A percentile compares a stretch with the other conserved stretches of the same genome.
These are phyloP conservation scores for Ophonus ardosiacus DNA, from an alignment of 2,888 invertebrate species.

Conservation along the genomic window DNA sequence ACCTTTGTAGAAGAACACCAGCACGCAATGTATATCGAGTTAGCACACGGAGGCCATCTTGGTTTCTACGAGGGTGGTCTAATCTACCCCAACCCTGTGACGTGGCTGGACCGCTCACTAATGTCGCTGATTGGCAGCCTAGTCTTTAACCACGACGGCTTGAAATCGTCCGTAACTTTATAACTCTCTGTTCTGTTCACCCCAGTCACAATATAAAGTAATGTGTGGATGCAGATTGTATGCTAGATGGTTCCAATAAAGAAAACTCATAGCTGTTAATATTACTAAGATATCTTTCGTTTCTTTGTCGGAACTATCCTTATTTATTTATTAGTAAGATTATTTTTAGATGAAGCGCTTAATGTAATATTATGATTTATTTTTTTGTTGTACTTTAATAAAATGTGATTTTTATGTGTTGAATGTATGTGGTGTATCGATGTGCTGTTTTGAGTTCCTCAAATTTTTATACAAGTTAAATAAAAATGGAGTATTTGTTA, in stretches of 20 bases:
- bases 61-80: slow-evolving; percentile 96
- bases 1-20: slow-evolving; percentile 79
- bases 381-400: slow-evolving; percentile 35
- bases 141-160: slow-evolving; percentile 76
- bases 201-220: not conserved
- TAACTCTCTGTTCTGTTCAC: slow-evolving; percentile 4
- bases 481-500: slow-evolving; percentile 35
- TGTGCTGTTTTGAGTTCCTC: slow-evolving; percentile 49
- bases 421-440: slow-evolving; percentile 8
- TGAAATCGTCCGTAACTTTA: slow-evolving; percentile 41
- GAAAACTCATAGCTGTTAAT: too few relatives aligned
- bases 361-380: slow-evolving; percentile 1
- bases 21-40: slow-evolving; percentile 86
- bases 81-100: slow-evolving; percentile 91
- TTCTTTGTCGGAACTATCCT: not conserved
- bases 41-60: slow-evolving; percentile 95
- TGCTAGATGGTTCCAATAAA: too few relatives aligned
- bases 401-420: slow-evolving; percentile 18
- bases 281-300: not conserved
- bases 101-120: slow-evolving; percentile 95
- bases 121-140: slow-evolving; percentile 88
- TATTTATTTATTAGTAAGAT: slow-evolving; percentile 20
- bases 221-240: too few relatives aligned
- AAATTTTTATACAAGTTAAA: slow-evolving; percentile 55
- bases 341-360: slow-evolving; percentile 34